phyloP scores from a whole-genome alignment of 2,888 invertebrate genomes.

The Drosophila vallismaia region DNA sequence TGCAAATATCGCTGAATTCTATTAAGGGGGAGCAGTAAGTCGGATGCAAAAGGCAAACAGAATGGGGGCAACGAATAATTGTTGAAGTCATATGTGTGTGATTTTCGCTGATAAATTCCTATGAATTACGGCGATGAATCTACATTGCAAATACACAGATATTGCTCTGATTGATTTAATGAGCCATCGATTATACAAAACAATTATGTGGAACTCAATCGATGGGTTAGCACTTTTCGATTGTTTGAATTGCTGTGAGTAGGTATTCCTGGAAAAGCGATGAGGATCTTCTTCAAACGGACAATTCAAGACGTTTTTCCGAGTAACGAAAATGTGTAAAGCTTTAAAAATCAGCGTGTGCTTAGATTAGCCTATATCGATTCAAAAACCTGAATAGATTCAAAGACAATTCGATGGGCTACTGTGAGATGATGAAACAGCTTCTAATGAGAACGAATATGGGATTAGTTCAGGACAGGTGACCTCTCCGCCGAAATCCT shows the following conservation, averaged over 20 bases:
- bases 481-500: slow-evolving; percentile 40
- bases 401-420: slow-evolving; percentile 47
- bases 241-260: background rate
- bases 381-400: slow-evolving; percentile 44
- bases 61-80: slow-evolving; percentile 63
- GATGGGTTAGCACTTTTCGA: background rate
- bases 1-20: slow-evolving; percentile 58
- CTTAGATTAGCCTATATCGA: slow-evolving; percentile 45
- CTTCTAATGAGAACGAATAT: slow-evolving; percentile 43
- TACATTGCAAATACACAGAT: slow-evolving; percentile 59
- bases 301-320: background rate
- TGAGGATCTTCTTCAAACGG: background rate
- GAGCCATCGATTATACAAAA: slow-evolving; percentile 44
- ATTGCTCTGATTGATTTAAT: slow-evolving; percentile 64
- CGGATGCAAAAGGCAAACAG: slow-evolving; percentile 55
- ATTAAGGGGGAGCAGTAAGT: slow-evolving; percentile 45
- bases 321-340: background rate
- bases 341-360: slow-evolving; percentile 5
- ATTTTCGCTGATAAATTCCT: slow-evolving; percentile 61
- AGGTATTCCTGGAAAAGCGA: background rate
- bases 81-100: slow-evolving; percentile 41
- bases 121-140: slow-evolving; percentile 54
- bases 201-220: slow-evolving; percentile 32
- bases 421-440: slow-evolving; percentile 51
- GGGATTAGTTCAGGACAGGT: slow-evolving; percentile 46